Evolutionary conservation across 2,888 invertebrate species (phyloP).

Genomic region (Leucozona laternaria): DNA sequence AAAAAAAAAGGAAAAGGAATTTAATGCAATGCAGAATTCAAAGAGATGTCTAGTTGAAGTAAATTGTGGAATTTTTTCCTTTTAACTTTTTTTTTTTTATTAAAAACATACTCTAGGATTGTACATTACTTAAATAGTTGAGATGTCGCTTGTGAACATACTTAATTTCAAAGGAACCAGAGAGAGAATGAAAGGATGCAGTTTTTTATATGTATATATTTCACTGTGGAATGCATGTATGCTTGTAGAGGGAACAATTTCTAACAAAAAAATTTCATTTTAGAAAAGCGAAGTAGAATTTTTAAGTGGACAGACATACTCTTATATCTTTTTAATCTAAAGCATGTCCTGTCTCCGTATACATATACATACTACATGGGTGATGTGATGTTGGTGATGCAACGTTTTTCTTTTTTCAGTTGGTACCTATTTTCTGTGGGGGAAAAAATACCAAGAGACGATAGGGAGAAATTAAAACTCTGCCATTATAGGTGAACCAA

Average conservation of each 20-base stretch:
- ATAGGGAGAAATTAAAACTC: conserved; percentile 35
- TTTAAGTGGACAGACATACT: conserved; percentile 51
- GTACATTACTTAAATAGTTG: conserved; percentile 44
- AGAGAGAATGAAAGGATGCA: background rate
- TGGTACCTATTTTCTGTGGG: background rate
- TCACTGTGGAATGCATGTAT: conserved; percentile 2
- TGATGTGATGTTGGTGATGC: conserved; percentile 31
- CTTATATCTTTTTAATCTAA: conserved; percentile 45
- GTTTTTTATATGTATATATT: background rate
- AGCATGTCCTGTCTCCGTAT: conserved; percentile 44
- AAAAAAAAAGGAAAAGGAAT: background rate
- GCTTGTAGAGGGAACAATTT: background rate
- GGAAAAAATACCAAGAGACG: background rate
- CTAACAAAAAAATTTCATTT: conserved; percentile 55
- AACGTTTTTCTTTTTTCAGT: conserved; percentile 5
- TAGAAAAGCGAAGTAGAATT: conserved; percentile 36
- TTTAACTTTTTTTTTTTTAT: conserved; percentile 11
- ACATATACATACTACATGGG: background rate
- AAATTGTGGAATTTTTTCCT: conserved; percentile 38
- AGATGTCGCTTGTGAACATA: conserved; percentile 59
- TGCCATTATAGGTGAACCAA: conserved; percentile 54
- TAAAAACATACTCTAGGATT: conserved; percentile 29
- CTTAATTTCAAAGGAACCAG: conserved; percentile 49
- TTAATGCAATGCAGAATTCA: conserved; percentile 50
- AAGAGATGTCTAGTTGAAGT: conserved; percentile 55